These are phyloP conservation scores for Sebastes iracundus DNA, from an alignment of 2,797 vertebrate genomes.

Conservation along the genomic window DNA sequence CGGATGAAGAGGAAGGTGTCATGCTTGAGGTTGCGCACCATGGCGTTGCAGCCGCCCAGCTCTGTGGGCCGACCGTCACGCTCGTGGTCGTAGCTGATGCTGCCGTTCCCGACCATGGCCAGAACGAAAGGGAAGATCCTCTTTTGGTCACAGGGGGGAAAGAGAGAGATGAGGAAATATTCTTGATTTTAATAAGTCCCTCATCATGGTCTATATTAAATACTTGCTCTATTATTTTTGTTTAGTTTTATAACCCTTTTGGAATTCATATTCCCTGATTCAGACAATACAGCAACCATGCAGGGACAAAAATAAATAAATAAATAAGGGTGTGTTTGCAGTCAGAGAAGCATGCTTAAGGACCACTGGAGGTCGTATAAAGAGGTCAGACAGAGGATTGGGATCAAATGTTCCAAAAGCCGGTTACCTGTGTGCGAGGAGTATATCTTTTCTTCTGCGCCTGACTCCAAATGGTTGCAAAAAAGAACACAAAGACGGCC, in stretches of 20 bases:
- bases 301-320: not conserved
- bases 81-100: conserved; percentile 91
- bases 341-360: not conserved
- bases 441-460: conserved; percentile 97
- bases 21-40: conserved; percentile 93
- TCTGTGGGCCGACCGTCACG: conserved; percentile 91
- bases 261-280: not conserved
- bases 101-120: conserved; percentile 96
- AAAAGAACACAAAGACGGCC: conserved; percentile 64
- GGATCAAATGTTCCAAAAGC: conserved; percentile 16
- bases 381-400: not conserved
- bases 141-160: conserved; percentile 64
- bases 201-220: too few species aligned
- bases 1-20: conserved; percentile 96
- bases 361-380: not conserved
- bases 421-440: conserved; percentile 92
- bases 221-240: too few species aligned
- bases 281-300: conserved; percentile 14
- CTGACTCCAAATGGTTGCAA: conserved; percentile 82
- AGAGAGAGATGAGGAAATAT: not conserved
- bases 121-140: conserved; percentile 93
- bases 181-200: too few species aligned
- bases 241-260: too few species aligned
- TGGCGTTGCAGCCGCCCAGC: conserved; percentile 93
- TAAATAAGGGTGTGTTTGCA: not conserved